Evolutionary conservation across 2,888 invertebrate genomes (phyloP).

Genomic region (Oithona nana): DNA sequence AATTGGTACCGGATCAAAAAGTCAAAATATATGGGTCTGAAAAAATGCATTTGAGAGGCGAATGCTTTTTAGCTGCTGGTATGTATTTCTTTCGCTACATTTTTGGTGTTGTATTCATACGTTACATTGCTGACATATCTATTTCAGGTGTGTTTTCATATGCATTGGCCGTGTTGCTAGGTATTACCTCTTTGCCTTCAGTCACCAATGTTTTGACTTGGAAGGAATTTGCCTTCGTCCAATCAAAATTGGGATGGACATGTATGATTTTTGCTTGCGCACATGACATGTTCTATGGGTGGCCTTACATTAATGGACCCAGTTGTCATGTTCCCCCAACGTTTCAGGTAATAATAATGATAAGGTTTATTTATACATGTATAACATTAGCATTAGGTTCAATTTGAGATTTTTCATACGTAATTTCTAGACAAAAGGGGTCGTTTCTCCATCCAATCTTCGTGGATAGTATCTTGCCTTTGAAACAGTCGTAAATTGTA

Average conservation of each 20-base stretch:
- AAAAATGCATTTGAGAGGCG: constrained; percentile 21
- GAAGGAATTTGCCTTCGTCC: constrained; percentile 21
- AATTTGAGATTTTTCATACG: too few species aligned
- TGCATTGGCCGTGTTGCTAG: constrained; percentile 18
- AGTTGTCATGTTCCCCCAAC: constrained; percentile 9
- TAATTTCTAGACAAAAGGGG: too few species aligned
- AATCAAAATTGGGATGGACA: constrained; percentile 21
- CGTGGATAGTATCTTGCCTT: too few species aligned
- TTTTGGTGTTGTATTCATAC: too few species aligned
- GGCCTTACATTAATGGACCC: constrained; percentile 8
- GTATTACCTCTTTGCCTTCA: constrained; percentile 21
- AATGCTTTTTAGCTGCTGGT: constrained; percentile 21
- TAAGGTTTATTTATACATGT: too few species aligned
- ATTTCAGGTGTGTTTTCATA: not conserved
- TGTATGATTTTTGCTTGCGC: constrained; percentile 5
- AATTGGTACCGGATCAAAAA: constrained; percentile 6
- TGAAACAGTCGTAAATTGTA: too few species aligned
- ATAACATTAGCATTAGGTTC: too few species aligned
- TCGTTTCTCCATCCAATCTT: too few species aligned
- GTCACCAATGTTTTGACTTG: constrained; percentile 21
- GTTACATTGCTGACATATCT: too few species aligned
- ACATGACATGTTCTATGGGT: constrained; percentile 12
- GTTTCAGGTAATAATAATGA: constrained; percentile 13
- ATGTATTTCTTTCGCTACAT: too few species aligned
- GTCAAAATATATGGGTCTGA: constrained; percentile 19